Conservation (phyloP, 2,113 vertebrate species). For the Chionodraco myersi region DNA sequence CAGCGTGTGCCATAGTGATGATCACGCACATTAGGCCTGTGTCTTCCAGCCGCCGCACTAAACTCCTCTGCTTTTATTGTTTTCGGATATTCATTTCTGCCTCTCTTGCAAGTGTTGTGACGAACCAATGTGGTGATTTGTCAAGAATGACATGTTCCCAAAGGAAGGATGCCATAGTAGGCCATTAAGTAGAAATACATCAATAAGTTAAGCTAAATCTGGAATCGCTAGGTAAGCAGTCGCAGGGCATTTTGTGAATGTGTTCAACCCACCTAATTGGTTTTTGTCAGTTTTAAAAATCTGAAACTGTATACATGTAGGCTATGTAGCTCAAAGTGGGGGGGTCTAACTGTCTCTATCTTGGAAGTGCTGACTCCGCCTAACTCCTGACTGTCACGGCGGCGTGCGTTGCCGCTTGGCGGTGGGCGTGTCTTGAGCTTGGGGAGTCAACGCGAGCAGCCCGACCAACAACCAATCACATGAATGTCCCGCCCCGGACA, state of each 20-base stretch:
- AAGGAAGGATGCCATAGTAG: conserved; percentile 13
- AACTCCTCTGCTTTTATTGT: conserved; percentile 58
- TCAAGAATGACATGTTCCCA: conserved; percentile 6
- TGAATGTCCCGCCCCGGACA: no score
- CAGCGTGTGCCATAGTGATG: conserved; percentile 65
- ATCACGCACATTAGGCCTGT: conserved; percentile 78
- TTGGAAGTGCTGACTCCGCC: no score
- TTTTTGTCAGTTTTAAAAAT: not conserved
- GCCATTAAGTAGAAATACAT: not conserved
- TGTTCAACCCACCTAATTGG: not conserved
- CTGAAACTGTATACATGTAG: no score
- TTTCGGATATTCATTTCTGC: conserved; percentile 56
- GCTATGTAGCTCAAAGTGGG: no score
- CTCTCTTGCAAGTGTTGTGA: conserved; percentile 28
- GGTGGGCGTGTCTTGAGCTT: no score
- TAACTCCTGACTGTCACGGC: no score
- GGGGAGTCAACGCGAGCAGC: no score
- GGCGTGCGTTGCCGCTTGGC: no score
- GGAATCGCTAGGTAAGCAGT: not conserved
- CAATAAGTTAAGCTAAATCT: not conserved
- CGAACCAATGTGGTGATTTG: conserved; percentile 20
- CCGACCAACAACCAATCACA: no score
- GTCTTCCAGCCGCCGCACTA: conserved; percentile 61
- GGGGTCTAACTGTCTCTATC: no score
- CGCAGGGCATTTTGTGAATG: not conserved